phyloP scores from a whole-genome alignment of 1,140 invertebrate genomes.

The Drosophila rhopaloa region DNA sequence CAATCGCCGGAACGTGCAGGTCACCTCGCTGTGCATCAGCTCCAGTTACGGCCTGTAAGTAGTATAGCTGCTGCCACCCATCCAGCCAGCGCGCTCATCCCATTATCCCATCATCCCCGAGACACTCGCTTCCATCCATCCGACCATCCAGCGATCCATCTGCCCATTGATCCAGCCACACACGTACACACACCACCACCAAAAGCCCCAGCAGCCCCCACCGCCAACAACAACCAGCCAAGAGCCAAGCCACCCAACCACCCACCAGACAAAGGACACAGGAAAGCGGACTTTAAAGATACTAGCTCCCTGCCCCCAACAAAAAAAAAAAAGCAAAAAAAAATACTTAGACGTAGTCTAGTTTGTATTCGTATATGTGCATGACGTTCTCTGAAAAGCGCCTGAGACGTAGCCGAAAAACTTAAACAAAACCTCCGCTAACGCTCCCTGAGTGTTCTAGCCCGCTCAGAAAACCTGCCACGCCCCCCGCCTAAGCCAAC shows the following conservation, averaged over 20 bases:
- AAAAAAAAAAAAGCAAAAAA: conserved; percentile 23
- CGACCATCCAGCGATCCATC: conserved; percentile 30
- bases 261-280: conserved; percentile 49
- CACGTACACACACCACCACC: conserved; percentile 55
- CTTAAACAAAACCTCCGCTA: conserved; percentile 8
- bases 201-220: conserved; percentile 15
- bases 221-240: conserved; percentile 23
- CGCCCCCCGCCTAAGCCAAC: conserved; percentile 17
- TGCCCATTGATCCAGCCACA: conserved; percentile 43
- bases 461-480: conserved; percentile 7
- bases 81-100: conserved; percentile 1
- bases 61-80: conserved; percentile 26
- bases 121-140: conserved; percentile 23
- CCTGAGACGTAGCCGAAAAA: conserved; percentile 51
- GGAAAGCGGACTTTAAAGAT: conserved; percentile 42
- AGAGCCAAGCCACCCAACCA: conserved; percentile 18
- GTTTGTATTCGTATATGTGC: conserved; percentile 63
- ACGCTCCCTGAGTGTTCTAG: conserved; percentile 34
- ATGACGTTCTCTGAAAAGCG: conserved; percentile 59
- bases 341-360: conserved; percentile 60
- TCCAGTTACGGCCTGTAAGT: conserved; percentile 98
- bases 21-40: conserved; percentile 96
- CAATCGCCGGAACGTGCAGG: conserved; percentile 92
- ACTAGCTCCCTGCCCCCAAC: conserved; percentile 23
- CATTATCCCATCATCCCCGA: conserved; percentile 15